Base-by-base conservation (phyloP, 2,113 vertebrate species). In the Cephalophus harveyi region DNA sequence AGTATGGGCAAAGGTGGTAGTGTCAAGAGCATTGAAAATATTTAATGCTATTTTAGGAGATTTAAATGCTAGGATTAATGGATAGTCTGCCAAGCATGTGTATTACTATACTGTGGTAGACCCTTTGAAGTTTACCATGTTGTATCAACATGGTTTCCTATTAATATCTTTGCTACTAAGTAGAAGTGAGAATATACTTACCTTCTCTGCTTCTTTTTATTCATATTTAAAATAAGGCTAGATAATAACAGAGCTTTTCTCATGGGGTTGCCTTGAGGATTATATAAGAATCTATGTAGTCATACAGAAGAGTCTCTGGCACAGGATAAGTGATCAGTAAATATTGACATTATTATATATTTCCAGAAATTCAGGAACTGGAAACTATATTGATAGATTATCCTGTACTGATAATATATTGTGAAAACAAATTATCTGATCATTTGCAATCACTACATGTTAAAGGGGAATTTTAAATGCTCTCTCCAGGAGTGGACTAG, bases 311-410 rank as follows among this genome's bases (percentile, higher is more conserved):
- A 79, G 12, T 85, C 13, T 46, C 12, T 87, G 17, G 21, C 2
- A 55, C 8, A 74, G 55, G 83, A 19, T 60, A 33, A 62, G 2
- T 78, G 16, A 16, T 50, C n/a, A 48, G 14, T 21, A 74, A 87
- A 46, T 59, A 10, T 48, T 84, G 14, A 81, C 23, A 74, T 91
- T 21, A 40, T 36, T 57, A 62, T 48, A 4, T 78, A 83, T 94
- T 97, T 93, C 27, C 19, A 83, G 19, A 88, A 91, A 86, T 91
- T 89, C 33, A 91, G n/a, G 33, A 62, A 57, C 52, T 3, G 55
- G 40, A 36, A 60, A 15, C 36, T 25, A 76, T 36, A 83, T 33
- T 19, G 13, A 43, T 76, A 85, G 62, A 62, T 30, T 59, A 40
- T 76, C 14, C 60, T 60, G 19, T 84, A 90, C 17, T 84, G 13